Base-by-base conservation (phyloP, 2,888 invertebrate genomes). In the Hydrotaea cyrtoneurina region DNA sequence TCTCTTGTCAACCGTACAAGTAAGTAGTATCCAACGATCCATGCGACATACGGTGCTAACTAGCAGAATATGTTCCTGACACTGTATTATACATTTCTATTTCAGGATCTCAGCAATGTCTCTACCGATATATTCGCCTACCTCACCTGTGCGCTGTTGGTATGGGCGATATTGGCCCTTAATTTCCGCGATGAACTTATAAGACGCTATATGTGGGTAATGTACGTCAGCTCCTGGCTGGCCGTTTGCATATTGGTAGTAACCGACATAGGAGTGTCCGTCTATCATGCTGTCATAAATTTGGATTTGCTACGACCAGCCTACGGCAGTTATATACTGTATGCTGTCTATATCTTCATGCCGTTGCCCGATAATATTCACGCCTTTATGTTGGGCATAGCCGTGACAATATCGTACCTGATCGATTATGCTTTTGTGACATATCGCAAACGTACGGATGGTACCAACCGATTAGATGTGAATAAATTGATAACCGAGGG, bases 341-440 rank as follows among this genome's bases (percentile, higher is more conserved):
- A 98, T 73, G 95, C 96, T 0, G 95, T 96, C 85, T 97, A 97
- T 91, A 95, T 97, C 86, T 97, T 98, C 92, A 93, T 98, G 87
- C 97, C 97, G 0, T 94, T 97, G 89, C 94, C 96, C 23, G 95
- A 95, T 89, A 95, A 96, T 89, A 94, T 94, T 85, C 93, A 96
- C 85, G 95, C 96, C 0, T 93, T 96, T 31, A 89, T 95, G 26
- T 93, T 97, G 73, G 97, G 97, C 0, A 86, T 94, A 0, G 91
- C 95, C 0, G 95, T 96, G 15, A 95, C 96, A 59, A 86, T 94
- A 0, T 93, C 94, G 50, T 96, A 97, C 89, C 92, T 97, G 69
- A 89, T 94, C 36, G 93, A 93, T 78, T 93, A 95, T 55, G 93
- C 93, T 74, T 93, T 94, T 86, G 92, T 95, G 75, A 94, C 94